phyloP scores from a whole-genome alignment of 2,113 vertebrate genomes.

The Laticauda colubrina region DNA sequence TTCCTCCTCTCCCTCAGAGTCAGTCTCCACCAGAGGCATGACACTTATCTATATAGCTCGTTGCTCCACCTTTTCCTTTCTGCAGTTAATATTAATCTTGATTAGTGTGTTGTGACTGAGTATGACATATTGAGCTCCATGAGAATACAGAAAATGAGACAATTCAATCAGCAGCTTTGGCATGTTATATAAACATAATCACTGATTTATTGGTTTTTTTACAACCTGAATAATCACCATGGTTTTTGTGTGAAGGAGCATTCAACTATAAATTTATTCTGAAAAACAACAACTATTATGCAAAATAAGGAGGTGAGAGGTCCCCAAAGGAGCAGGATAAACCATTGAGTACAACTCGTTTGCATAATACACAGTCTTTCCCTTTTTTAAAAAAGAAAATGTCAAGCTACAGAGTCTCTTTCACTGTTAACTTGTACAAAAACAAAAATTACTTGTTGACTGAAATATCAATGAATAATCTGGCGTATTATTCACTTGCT shows the following conservation, averaged over 20 bases:
- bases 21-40: no score
- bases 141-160: neutral
- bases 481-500: no score
- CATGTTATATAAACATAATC: neutral
- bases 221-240: neutral
- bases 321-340: neutral
- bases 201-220: neutral
- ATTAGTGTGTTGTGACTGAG: neutral
- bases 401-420: neutral
- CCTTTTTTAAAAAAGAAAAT: neutral
- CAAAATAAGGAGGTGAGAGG: neutral
- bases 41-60: no score
- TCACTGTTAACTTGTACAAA: neutral
- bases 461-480: neutral
- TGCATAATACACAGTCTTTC: neutral
- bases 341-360: neutral
- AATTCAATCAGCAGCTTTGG: neutral
- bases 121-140: neutral
- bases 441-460: neutral
- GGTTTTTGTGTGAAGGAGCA: neutral
- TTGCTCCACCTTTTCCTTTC: neutral
- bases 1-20: no score
- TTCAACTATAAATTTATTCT: rapidly evolving
- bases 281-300: neutral
- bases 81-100: neutral